Evolutionary conservation across 2,888 invertebrate genomes (phyloP), one percentile per base, ranked within the genome.

Genomic region (Andrena haemorrhoa): DNA sequence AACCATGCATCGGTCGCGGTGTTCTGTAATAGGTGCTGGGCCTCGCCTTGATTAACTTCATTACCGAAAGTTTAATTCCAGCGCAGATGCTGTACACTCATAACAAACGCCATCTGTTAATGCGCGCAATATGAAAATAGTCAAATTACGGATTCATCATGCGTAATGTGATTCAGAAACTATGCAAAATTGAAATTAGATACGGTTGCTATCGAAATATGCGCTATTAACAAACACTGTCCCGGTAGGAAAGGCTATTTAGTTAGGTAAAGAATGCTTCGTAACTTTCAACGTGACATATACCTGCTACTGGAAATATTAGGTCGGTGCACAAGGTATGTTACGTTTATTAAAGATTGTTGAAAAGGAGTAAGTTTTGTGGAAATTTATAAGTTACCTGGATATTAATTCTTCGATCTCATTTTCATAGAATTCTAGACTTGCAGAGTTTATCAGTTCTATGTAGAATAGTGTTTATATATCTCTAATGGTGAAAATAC

Each of bases 21-120:
- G 23, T 60, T 51, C 33, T 23, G 7, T 26, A 77, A 68, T 49
- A 61, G 47, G 23, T 51, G 8, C 12, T 49, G 35, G n/a, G 16
- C 10, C 53, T 66, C 64, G 26, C 58, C 56, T 49, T 20, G 51
- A 84, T 87, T 78, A 82, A 71, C 74, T 86, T 85, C 68, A 76
- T 87, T 82, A 76, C 53, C 33, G 47, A 75, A 86, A 70, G 65
- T 79, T 81, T 66, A 63, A 68, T 79, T 73, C 64, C 63, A 31
- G 16, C 33, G 73, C 74, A 78, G 77, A 74, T 76, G 73, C 64
- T 82, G 69, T 68, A 69, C 75, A 82, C 80, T 84, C 77, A 76
- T 82, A 84, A 82, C 74, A 51, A 77, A 23, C 68, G n/a, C n/a
- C 2, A 51, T 53, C 66, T 56, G 66, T 66, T 64, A 64, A 58